Evolutionary conservation across 2,888 invertebrate species (phyloP).

Genomic region (Zelleria hepariella): DNA sequence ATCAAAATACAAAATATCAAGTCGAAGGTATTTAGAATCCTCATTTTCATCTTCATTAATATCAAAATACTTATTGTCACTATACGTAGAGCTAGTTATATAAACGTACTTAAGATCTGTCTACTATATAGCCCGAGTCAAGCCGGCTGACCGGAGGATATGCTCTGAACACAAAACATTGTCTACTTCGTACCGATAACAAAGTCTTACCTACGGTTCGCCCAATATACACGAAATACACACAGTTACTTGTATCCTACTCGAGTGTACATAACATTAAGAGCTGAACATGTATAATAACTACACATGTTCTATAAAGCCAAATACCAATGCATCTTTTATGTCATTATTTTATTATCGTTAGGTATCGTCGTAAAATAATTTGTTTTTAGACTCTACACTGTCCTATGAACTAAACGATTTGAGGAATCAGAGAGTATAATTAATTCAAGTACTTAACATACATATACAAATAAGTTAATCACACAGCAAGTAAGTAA

Average conservation of each 20-base stretch:
- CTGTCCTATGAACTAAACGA: constrained; percentile 3
- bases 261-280: constrained; percentile 48
- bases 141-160: constrained; percentile 39
- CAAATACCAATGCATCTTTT: constrained; percentile 73
- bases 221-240: constrained; percentile 20
- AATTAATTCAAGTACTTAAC: neutral
- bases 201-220: constrained; percentile 36
- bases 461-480: constrained; percentile 6
- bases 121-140: constrained; percentile 15
- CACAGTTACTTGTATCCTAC: constrained; percentile 32
- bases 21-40: constrained; percentile 6
- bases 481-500: constrained; percentile 2
- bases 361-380: constrained; percentile 33
- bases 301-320: constrained; percentile 69
- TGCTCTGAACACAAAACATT: constrained; percentile 58
- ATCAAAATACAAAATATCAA: constrained; percentile 5
- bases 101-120: constrained; percentile 18
- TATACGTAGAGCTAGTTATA: constrained; percentile 24
- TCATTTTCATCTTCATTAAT: constrained; percentile 25
- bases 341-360: constrained; percentile 59
- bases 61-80: constrained; percentile 52
- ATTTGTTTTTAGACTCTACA: constrained; percentile 14
- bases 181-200: constrained; percentile 35
- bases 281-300: constrained; percentile 57
- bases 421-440: neutral